Percentiles rank a stretch among this genome's conserved stretches.
Conservation (phyloP, 2,797 vertebrate species). For the Rhabdophis nuchalis region DNA sequence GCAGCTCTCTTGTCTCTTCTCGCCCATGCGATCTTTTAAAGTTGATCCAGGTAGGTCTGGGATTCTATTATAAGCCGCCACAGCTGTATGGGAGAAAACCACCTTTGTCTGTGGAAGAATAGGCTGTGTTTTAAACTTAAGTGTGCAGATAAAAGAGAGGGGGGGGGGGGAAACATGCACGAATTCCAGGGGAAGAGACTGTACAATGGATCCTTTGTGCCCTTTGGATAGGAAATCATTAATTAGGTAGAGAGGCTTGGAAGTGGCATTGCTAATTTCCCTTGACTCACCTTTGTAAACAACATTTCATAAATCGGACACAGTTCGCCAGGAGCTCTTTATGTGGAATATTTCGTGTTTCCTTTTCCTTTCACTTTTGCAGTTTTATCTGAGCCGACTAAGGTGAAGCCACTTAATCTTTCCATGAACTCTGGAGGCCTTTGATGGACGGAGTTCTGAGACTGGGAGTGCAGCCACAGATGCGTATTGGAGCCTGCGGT, state of each 20-base stretch:
- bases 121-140: constrained; percentile 48
- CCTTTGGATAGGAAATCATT: constrained; percentile 61
- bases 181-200: constrained; percentile 57
- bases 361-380: constrained; percentile 35
- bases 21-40: neutral
- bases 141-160: constrained; percentile 58
- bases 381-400: neutral
- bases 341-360: neutral
- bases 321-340: constrained; percentile 33
- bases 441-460: neutral
- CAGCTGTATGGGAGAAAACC: constrained; percentile 36
- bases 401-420: constrained; percentile 8
- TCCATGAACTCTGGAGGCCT: constrained; percentile 11
- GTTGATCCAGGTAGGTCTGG: neutral
- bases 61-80: constrained; percentile 21
- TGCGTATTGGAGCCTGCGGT: neutral
- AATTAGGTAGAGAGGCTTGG: constrained; percentile 54
- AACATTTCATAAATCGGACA: constrained; percentile 31
- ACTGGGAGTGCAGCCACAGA: neutral
- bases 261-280: constrained; percentile 52
- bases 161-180: constrained; percentile 46
- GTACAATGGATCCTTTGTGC: constrained; percentile 60
- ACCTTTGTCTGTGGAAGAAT: constrained; percentile 37
- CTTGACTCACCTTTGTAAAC: constrained; percentile 52
- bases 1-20: neutral